These are phyloP conservation scores for Syndactyla subalaris DNA, from an alignment of 2,797 vertebrate genomes.

Conservation along the genomic window DNA sequence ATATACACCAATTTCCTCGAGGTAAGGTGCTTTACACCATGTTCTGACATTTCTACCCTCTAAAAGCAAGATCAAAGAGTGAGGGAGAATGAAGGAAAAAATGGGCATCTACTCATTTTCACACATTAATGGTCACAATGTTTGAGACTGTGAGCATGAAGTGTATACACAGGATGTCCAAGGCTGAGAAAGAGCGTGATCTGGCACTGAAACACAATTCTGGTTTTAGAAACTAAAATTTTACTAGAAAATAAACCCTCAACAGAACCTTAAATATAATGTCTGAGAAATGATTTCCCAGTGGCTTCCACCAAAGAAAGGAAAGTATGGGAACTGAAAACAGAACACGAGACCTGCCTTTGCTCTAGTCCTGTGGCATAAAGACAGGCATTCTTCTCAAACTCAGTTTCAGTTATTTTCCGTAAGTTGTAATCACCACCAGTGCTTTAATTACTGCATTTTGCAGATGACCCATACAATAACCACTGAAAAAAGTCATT, in stretches of 20 bases:
- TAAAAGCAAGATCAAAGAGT: not conserved
- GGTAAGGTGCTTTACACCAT: not conserved
- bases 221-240: not conserved
- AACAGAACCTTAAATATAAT: not conserved
- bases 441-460: slow-evolving; percentile 33
- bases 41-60: not conserved
- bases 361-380: not conserved
- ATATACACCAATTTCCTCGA: not conserved
- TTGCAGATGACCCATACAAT: slow-evolving; percentile 36
- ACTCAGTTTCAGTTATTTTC: not conserved
- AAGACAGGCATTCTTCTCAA: not conserved
- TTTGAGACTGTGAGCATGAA: not conserved
- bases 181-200: not conserved
- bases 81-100: not conserved
- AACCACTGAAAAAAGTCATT: slow-evolving; percentile 29
- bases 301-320: not conserved
- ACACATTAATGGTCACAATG: not conserved
- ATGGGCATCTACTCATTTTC: not conserved
- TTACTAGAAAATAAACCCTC: not conserved
- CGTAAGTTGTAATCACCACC: not conserved
- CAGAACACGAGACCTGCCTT: not conserved
- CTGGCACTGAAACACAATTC: not conserved
- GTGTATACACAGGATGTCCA: not conserved
- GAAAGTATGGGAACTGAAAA: not conserved
- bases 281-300: not conserved